A percentile compares a stretch with the other conserved stretches of the same genome.
Conservation (phyloP, 1,140 invertebrate species). For the Hylyphantes graminicola region DNA sequence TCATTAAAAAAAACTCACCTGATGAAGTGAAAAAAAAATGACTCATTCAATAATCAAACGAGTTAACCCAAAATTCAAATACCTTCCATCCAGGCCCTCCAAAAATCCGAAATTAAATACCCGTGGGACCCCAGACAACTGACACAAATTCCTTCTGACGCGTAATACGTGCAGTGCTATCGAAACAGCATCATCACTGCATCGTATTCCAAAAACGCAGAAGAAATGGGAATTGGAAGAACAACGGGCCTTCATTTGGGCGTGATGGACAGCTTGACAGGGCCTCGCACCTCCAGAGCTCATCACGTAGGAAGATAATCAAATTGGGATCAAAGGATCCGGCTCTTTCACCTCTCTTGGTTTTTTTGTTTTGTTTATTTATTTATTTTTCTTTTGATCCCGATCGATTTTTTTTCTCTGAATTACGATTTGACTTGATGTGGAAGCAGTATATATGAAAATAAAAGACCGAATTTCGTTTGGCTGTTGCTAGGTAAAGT, state of each 20-base stretch:
- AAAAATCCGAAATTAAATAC: no score
- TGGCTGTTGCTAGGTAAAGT: no score
- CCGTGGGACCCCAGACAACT: not conserved
- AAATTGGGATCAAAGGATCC: slow-evolving; percentile 49
- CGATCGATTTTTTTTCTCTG: no score
- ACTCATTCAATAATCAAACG: no score
- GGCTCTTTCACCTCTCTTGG: not conserved
- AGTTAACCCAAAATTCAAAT: no score
- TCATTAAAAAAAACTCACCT: no score
- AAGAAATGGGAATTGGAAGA: not conserved
- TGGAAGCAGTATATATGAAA: not conserved
- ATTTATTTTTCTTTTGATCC: not conserved
- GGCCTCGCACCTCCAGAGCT: slow-evolving; percentile 1
- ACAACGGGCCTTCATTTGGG: slow-evolving; percentile 36
- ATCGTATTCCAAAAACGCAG: not conserved
- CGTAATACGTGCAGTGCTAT: not conserved
- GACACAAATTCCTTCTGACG: slow-evolving; percentile 30
- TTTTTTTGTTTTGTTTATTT: not conserved
- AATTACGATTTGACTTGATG: no score
- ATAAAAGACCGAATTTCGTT: not conserved
- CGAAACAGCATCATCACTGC: not conserved
- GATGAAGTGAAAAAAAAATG: no score
- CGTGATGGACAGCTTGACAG: slow-evolving; percentile 52
- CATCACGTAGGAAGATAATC: slow-evolving; percentile 51
- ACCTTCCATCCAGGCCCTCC: no score